Evolutionary conservation across 1,140 invertebrate species (phyloP).

Genomic region (Bombus terrestris): DNA sequence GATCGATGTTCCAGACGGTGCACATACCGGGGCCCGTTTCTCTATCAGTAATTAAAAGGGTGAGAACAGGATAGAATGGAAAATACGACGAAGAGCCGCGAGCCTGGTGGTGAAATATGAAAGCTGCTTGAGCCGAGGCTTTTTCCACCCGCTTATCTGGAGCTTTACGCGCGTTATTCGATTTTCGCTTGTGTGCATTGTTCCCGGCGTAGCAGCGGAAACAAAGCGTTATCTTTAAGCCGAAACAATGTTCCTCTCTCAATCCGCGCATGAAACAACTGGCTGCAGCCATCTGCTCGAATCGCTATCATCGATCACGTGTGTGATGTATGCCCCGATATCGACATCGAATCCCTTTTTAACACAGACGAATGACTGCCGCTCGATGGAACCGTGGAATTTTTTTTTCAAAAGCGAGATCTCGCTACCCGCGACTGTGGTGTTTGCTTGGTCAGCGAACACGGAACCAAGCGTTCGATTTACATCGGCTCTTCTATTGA

Average conservation of each 20-base stretch:
- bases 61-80: conserved; percentile 60
- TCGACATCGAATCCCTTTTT: conserved; percentile 73
- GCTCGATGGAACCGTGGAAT: conserved; percentile 34
- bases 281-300: conserved; percentile 58
- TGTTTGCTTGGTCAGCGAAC: conserved; percentile 51
- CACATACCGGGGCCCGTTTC: conserved; percentile 7
- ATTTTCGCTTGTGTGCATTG: conserved; percentile 67
- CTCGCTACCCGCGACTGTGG: conserved; percentile 38
- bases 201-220: conserved; percentile 52
- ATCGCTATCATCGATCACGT: conserved; percentile 67
- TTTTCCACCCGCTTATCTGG: conserved; percentile 64
- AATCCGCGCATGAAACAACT: conserved; percentile 66
- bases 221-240: conserved; percentile 72
- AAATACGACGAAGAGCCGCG: conserved; percentile 44
- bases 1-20: background rate
- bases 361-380: conserved; percentile 73
- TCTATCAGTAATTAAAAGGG: conserved; percentile 65
- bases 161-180: conserved; percentile 68
- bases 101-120: conserved; percentile 61
- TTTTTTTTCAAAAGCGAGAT: conserved; percentile 16
- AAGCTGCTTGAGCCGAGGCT: conserved; percentile 61
- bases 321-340: conserved; percentile 67
- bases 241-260: conserved; percentile 68
- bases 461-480: conserved; percentile 58
- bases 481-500: conserved; percentile 54